Evolutionary conservation across 2,113 vertebrate genomes (phyloP), one percentile per base, ranked within the genome.

Genomic region (Protomyctophum bolini): DNA sequence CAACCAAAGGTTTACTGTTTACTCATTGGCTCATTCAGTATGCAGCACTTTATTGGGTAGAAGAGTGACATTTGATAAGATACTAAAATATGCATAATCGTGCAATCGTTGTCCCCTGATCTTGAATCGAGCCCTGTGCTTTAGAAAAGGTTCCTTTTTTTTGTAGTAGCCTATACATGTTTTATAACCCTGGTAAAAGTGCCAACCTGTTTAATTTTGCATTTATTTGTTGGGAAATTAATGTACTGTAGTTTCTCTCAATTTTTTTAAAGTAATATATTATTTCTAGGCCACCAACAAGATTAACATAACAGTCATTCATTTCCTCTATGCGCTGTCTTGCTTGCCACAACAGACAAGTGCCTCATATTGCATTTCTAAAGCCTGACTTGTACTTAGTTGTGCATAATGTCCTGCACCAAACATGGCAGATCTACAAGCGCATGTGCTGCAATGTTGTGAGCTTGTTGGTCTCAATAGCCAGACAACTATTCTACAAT

Each of bases 361-460:
- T 92, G 89, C 90, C 90, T 92, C 82, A 71, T 79, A 5, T 68
- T 70, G 60, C 77, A 86, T 77, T 71, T 74, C 56, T 66, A 4
- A 41, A 41, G 33, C 33, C 33, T 41, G 33, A 41, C 1, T 41
- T 41, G 4, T 41, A 6, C 33, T 1, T 41, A 6, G 33, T 41
- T 41, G 33, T 6, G 33, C 3, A 41, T 41, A 1, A 41, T 41
- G 33, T 41, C 33, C 5, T 6, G 33, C 33, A 41, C 33, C 1
- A 41, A 41, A 41, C 3, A 41, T 41, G 33, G 33, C 33, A 41
- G 33, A 41, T 41, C 33, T 41, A 41, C 33, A 41, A 41, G 33
- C 33, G 1, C 33, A 41, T 41, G 3, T 6, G 33, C 33, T 41
- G 33, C 2, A 2, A 41, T 6, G 33, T 41, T 41, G 33, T 41